Evolutionary conservation across 2,888 invertebrate genomes (phyloP).

Genomic region (Brenthis hecate): DNA sequence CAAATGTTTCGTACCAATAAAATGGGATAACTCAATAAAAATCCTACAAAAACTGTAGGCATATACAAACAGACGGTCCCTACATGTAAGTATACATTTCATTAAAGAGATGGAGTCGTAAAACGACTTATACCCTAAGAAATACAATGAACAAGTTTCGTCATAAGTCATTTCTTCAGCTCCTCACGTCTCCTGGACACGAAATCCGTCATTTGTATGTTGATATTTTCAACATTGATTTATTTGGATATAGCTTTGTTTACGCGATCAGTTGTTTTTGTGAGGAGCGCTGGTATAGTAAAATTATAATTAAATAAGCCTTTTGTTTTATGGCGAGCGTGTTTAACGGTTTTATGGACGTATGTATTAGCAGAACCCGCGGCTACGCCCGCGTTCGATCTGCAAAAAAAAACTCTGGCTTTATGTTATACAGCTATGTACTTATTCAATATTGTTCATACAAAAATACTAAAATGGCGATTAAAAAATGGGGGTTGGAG

Average conservation of each 20-base stretch:
- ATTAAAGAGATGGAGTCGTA: constrained; percentile 45
- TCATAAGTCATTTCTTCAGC: constrained; percentile 17
- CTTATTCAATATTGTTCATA: too few species aligned
- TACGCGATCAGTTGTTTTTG: constrained; percentile 24
- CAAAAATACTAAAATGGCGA: too few species aligned
- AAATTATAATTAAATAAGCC: constrained; percentile 21
- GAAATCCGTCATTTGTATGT: constrained; percentile 16
- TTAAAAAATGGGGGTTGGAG: too few species aligned
- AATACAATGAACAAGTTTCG: constrained; percentile 34
- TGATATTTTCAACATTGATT: constrained; percentile 41
- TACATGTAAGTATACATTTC: constrained; percentile 31
- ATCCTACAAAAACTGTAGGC: not conserved
- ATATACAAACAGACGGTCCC: not conserved
- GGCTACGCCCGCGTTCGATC: too few species aligned
- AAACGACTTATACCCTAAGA: constrained; percentile 43
- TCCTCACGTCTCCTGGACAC: constrained; percentile 27
- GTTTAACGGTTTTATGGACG: constrained; percentile 3
- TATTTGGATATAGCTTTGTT: constrained; percentile 38
- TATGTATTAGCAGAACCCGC: too few species aligned
- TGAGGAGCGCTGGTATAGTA: constrained; percentile 4
- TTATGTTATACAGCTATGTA: too few species aligned
- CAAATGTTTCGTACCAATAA: not conserved
- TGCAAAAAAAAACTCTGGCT: too few species aligned
- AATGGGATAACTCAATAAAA: constrained; percentile 11
- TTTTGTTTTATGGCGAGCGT: constrained; percentile 11